Evolutionary conservation across 2,797 vertebrate species (phyloP), one percentile per base, ranked within the genome.

Genomic region (Clarias pachynema): DNA sequence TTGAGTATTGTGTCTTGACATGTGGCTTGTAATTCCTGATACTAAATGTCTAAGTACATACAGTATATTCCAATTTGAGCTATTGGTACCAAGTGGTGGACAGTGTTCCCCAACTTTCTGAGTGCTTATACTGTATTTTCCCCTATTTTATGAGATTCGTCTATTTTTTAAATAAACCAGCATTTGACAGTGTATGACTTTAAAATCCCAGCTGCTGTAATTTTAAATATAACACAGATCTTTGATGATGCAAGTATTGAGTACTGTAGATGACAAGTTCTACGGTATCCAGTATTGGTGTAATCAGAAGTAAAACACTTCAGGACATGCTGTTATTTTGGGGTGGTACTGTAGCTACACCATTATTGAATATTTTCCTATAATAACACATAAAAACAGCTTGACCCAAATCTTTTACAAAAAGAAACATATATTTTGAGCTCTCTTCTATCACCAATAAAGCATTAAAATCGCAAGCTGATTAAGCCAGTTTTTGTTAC

Each of bases 1-100:
- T 87, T 89, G 85, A 91, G 86, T 89, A 88, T 87, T 87, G 66
- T 88, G 88, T 72, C 85, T 77, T 84, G 85, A 80, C 72, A 66
- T 86, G 79, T 85, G 87, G 78, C 72, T 81, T 77, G 75, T 80
- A n/a, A 16, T n/a, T 62, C 9, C 37, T 70, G 37, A 49, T 74
- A 29, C 3, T 22, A 14, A 10, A 3, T 29, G n/a, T 29, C 6
- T 75, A 10, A 75, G 3, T 56, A 16, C 20, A 37, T 37, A n/a
- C 34, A 3, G 34, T 40, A 40, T 9, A 44, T 44, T 10, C 44
- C 44, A 44, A 12, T 44, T 44, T 44, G 44, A 10, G 10, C 10
- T 49, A 12, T 49, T 49, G 44, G 44, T 12, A 49, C 44, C 44
- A 49, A 49, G 12, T 49, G 44, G 10, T 49, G 44, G 44, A 49